Base-by-base conservation (phyloP, 1,140 invertebrate species). In the Drosophila asahinai region DNA sequence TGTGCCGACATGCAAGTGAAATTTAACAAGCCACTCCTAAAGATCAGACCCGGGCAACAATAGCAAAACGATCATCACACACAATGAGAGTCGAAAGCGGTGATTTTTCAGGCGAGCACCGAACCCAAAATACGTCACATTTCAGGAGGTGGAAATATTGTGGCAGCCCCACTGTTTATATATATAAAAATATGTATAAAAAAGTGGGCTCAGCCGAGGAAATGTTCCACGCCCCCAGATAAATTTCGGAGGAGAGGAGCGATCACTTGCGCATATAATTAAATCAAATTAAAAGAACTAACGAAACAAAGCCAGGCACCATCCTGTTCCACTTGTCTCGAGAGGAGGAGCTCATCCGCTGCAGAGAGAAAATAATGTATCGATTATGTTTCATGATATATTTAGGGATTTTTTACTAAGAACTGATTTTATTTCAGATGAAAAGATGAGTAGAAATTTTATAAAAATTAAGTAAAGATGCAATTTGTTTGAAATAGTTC, bases 21-120 rank as follows among this genome's bases (percentile, higher is more conserved):
- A 90, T 90, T 90, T 90, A 90, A 90, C 86, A 82, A 90, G 86
- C 81, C 86, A 90, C 86, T 90, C 86, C 86, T 86, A 71, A 58
- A 79, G 78, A 89, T 75, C 67, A 63, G 43, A 7, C 66, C 38
- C 51, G 9, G 80, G 61, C 66, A 64, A 86, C 60, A 65, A 70
- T 63, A 71, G 59, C 77, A 72, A 86, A 78, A 65, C 74, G 70
- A 83, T 83, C 81, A 77, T 77, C 73, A 71, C 66, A 80, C 67
- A 72, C 65, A 70, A 80, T 73, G 68, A 72, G 80, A 79, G 84
- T 79, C 68, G 80, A 86, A 81, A 81, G 78, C 86, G 77, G 71
- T 83, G 84, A 89, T 87, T 83, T 89, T 86, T 82, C 76, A 86
- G 70, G 45, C 76, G 19, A 61, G 45, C 62, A 79, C 81, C 77